Evolutionary conservation across 2,888 invertebrate species (phyloP).

Genomic region (Agrotis segetum): DNA sequence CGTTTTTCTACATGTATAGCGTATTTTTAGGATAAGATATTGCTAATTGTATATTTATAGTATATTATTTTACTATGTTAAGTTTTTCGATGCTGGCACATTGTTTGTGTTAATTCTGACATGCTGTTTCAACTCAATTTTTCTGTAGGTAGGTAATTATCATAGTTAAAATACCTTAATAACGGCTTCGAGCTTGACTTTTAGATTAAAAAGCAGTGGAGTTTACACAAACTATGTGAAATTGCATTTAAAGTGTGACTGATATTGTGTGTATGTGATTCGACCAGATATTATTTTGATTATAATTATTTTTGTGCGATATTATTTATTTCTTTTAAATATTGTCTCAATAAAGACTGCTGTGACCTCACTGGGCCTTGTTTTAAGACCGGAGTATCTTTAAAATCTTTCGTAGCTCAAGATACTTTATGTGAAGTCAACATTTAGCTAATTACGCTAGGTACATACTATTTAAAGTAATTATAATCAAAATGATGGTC

Average conservation of each 20-base stretch:
- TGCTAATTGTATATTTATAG: conserved; percentile 83
- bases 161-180: conserved; percentile 2
- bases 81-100: conserved; percentile 69
- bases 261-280: conserved; percentile 70
- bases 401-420: background rate
- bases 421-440: conserved; percentile 21
- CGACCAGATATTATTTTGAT: conserved; percentile 66
- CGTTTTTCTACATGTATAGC: conserved; percentile 82
- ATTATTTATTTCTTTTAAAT: conserved; percentile 47
- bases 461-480: conserved; percentile 37
- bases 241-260: conserved; percentile 75
- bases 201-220: conserved; percentile 27
- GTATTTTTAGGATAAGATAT: conserved; percentile 80
- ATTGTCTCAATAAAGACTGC: conserved; percentile 51
- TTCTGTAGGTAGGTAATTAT: conserved; percentile 13
- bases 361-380: conserved; percentile 13
- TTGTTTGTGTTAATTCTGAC: conserved; percentile 68
- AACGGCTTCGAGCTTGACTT: conserved; percentile 22
- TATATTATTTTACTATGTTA: conserved; percentile 72
- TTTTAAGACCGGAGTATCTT: conserved; percentile 33
- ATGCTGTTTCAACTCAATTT: conserved; percentile 6
- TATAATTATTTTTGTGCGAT: conserved; percentile 55
- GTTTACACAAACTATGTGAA: conserved; percentile 68
- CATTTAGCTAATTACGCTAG: conserved; percentile 35
- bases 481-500: conserved; percentile 65